Evolutionary conservation across 2,797 vertebrate species (phyloP).

Genomic region (Fundulus diaphanus): DNA sequence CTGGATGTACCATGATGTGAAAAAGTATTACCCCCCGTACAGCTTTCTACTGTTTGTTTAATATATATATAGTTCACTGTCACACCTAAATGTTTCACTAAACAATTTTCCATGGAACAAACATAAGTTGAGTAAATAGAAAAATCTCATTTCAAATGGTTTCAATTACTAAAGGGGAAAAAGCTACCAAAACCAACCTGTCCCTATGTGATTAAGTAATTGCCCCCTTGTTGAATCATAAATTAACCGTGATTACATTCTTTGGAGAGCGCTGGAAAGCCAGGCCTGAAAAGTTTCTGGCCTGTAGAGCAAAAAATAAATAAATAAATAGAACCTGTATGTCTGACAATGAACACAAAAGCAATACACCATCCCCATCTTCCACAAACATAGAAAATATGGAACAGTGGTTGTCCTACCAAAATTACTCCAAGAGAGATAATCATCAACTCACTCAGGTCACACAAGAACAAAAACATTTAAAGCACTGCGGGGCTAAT

Average conservation of each 20-base stretch:
- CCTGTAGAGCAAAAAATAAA: background rate
- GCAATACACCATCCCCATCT: background rate
- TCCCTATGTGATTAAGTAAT: background rate
- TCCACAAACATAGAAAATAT: background rate
- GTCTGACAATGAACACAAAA: background rate
- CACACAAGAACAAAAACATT: background rate
- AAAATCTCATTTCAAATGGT: background rate
- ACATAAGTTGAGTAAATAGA: background rate
- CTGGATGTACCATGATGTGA: constrained; percentile 5
- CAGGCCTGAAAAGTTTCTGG: background rate
- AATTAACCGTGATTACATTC: background rate
- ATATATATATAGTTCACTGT: background rate
- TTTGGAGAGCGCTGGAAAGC: background rate
- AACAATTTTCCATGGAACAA: background rate
- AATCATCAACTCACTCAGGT: background rate
- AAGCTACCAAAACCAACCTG: background rate
- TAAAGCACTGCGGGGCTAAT: background rate
- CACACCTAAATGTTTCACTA: background rate
- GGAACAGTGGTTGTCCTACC: background rate
- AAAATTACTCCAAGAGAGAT: background rate
- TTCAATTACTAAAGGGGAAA: background rate
- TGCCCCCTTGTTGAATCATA: background rate
- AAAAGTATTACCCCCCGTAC: background rate
- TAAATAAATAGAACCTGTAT: background rate
- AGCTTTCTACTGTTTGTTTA: background rate